These are phyloP conservation scores for Pachyrhynchus sulphureomaculatus DNA, from an alignment of 1,140 invertebrate species.

Conservation along the genomic window DNA sequence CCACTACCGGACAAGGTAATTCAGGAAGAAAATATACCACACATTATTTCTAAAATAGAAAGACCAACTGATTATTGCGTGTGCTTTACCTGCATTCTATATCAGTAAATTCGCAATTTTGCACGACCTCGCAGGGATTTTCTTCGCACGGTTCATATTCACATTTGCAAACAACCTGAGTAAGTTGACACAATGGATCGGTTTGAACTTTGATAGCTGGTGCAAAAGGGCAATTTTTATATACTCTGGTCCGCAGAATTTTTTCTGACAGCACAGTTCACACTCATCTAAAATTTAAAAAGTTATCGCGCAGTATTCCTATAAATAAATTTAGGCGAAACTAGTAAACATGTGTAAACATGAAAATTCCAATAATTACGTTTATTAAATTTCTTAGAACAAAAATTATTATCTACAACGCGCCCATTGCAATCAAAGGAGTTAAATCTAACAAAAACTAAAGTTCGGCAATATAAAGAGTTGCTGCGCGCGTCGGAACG, in stretches of 20 bases:
- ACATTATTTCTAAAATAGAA: too few species aligned
- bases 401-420: too few species aligned
- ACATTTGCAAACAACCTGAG: background rate
- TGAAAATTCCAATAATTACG: too few species aligned
- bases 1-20: too few species aligned
- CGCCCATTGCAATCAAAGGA: too few species aligned
- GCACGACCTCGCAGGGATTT: background rate
- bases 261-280: constrained; percentile 12
- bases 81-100: constrained; percentile 17
- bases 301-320: background rate
- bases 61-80: too few species aligned
- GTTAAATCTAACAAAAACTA: too few species aligned
- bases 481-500: too few species aligned
- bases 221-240: constrained; percentile 15
- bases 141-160: background rate
- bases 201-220: constrained; percentile 8
- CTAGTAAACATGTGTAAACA: too few species aligned
- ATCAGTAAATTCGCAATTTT: constrained; percentile 1
- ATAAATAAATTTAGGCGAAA: background rate
- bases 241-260: constrained; percentile 18
- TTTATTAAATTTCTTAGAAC: too few species aligned
- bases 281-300: constrained; percentile 6
- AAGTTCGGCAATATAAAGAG: too few species aligned
- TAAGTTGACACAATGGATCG: constrained; percentile 7
- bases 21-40: too few species aligned